Evolutionary conservation across 2,113 vertebrate species (phyloP).

Genomic region (Lepisosteus osseus): DNA sequence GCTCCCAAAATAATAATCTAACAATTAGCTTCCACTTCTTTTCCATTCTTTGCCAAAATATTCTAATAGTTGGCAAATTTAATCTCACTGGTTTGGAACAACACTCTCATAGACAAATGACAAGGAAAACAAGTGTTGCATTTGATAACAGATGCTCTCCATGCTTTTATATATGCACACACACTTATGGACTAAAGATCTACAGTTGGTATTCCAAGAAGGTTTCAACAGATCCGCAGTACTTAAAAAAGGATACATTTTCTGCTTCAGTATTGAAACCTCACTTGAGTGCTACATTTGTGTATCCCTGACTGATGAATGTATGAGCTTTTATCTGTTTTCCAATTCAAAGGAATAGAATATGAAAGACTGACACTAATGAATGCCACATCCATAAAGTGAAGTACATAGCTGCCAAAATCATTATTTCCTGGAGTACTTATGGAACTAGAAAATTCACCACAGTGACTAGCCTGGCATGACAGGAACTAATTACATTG

Average conservation of each 20-base stretch:
- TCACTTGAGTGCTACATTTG: constrained; percentile 2
- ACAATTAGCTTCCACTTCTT: constrained; percentile 27
- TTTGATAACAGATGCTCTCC: constrained; percentile 17
- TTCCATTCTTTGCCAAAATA: constrained; percentile 8
- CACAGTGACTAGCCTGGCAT: constrained; percentile 24
- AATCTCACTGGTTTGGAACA: constrained; percentile 11
- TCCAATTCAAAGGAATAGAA: constrained; percentile 31
- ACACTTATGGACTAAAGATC: neutral
- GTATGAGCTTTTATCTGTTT: constrained; percentile 21
- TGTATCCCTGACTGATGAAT: constrained; percentile 8
- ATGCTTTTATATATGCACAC: too few relatives aligned
- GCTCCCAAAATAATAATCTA: constrained; percentile 31
- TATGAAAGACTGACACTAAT: constrained; percentile 39
- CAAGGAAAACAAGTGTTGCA: constrained; percentile 30
- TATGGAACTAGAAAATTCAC: constrained; percentile 19
- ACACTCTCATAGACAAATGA: constrained; percentile 25
- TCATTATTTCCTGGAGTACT: constrained; percentile 30
- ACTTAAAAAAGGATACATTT: neutral
- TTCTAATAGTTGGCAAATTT: constrained; percentile 18
- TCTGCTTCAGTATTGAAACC: neutral
- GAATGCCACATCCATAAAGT: constrained; percentile 30
- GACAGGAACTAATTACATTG: constrained; percentile 36
- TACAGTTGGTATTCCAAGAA: neutral
- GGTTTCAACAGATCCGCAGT: neutral
- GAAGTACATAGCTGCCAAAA: constrained; percentile 28